Percentiles rank a stretch among this genome's conserved stretches.
Conservation (phyloP, 2,797 vertebrate species). For the Danio aesculapii region DNA sequence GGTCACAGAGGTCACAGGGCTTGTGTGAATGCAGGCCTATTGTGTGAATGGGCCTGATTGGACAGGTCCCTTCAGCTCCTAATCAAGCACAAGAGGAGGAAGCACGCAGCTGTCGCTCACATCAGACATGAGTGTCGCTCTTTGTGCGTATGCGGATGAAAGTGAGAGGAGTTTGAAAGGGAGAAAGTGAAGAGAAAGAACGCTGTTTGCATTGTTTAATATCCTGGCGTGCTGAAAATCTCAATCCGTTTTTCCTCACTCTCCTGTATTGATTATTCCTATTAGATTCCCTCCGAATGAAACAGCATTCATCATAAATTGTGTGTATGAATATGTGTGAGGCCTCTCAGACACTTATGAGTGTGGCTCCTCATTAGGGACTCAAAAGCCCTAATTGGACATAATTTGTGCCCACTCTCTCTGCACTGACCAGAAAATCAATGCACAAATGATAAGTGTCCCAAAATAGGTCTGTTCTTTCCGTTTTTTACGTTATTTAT, state of each 20-base stretch:
- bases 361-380: conserved; percentile 72
- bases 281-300: neutral
- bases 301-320: conserved; percentile 6
- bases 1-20: conserved; percentile 64
- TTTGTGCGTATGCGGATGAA: conserved; percentile 55
- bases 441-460: conserved; percentile 57
- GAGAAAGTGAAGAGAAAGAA: conserved; percentile 14
- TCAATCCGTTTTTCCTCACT: neutral
- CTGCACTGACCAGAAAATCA: conserved; percentile 63
- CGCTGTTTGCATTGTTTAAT: neutral
- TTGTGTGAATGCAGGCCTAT: conserved; percentile 59
- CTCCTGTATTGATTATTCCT: neutral
- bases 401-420: conserved; percentile 73
- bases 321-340: conserved; percentile 54
- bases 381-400: conserved; percentile 71
- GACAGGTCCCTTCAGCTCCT: conserved; percentile 72
- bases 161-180: conserved; percentile 40
- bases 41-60: conserved; percentile 75
- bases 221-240: neutral
- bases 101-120: conserved; percentile 70
- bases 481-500: conserved; percentile 2
- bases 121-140: conserved; percentile 55
- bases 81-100: conserved; percentile 71
- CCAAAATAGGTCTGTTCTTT: conserved; percentile 59
- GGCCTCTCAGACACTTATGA: conserved; percentile 67